phyloP scores from a whole-genome alignment of 2,888 invertebrate species.

The Macrosiphum euphorbiae region DNA sequence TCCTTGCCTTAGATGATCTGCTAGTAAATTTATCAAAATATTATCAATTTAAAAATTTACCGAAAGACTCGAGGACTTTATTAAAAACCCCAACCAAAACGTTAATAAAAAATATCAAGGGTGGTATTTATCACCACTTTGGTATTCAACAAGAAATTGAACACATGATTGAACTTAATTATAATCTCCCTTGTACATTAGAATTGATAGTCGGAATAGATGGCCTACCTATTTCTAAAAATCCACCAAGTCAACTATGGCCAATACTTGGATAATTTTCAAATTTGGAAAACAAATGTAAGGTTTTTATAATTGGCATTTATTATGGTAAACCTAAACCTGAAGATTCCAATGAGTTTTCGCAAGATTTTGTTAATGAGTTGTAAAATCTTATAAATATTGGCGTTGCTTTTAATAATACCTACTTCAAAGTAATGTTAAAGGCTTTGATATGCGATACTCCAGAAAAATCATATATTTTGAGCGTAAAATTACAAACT shows the following conservation, averaged over 20 bases:
- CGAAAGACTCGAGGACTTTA: background rate
- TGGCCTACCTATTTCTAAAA: constrained; percentile 20
- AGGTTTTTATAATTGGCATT: constrained; percentile 48
- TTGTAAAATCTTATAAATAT: constrained; percentile 6
- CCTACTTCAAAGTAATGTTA: background rate
- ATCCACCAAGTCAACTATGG: constrained; percentile 57
- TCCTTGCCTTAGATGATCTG: background rate
- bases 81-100: background rate
- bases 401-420: background rate
- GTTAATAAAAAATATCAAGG: background rate
- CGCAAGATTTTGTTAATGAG: background rate
- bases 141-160: background rate
- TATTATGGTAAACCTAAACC: constrained; percentile 61
- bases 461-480: background rate
- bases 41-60: background rate
- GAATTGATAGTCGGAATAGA: constrained; percentile 19
- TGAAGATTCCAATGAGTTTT: constrained; percentile 37
- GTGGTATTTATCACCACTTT: constrained; percentile 12
- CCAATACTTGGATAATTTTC: constrained; percentile 43
- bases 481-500: constrained; percentile 58
- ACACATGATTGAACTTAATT: background rate
- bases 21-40: background rate
- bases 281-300: background rate
- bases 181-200: background rate
- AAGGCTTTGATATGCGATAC: constrained; percentile 56